These are phyloP conservation scores for Tridacna crocea DNA, from an alignment of 2,888 invertebrate genomes.

Conservation along the genomic window DNA sequence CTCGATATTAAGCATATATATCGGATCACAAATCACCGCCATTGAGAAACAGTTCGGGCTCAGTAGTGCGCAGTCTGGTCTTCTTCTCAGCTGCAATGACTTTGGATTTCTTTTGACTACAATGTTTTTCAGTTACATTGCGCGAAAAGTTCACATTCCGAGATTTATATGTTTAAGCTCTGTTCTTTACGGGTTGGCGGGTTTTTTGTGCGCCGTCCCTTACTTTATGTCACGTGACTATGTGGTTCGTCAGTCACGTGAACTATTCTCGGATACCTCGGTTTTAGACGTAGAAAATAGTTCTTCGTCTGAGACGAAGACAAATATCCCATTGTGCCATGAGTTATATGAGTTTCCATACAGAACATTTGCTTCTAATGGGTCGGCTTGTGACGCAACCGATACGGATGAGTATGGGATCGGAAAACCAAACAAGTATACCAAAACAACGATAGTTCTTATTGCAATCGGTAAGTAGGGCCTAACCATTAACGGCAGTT, in stretches of 20 bases:
- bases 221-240: slow-evolving; percentile 58
- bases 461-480: slow-evolving; percentile 17
- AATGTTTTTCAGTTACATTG: slow-evolving; percentile 63
- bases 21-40: slow-evolving; percentile 71
- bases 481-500: no score
- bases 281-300: not conserved
- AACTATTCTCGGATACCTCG: slow-evolving; percentile 20
- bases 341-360: not conserved
- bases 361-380: not conserved
- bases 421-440: slow-evolving; percentile 20
- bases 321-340: slow-evolving; percentile 19
- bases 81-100: slow-evolving; percentile 76
- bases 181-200: slow-evolving; percentile 61
- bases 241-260: slow-evolving; percentile 37
- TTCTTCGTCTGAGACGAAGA: not conserved
- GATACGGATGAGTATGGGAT: slow-evolving; percentile 21
- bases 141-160: slow-evolving; percentile 64
- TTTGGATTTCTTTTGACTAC: slow-evolving; percentile 71
- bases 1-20: slow-evolving; percentile 62
- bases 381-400: not conserved
- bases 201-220: slow-evolving; percentile 59
- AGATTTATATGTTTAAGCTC: slow-evolving; percentile 54
- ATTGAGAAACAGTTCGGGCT: slow-evolving; percentile 75
- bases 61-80: slow-evolving; percentile 72
- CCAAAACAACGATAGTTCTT: slow-evolving; percentile 11